Base-by-base conservation (phyloP, 1,140 invertebrate species). In the Cyclargus thomasi region DNA sequence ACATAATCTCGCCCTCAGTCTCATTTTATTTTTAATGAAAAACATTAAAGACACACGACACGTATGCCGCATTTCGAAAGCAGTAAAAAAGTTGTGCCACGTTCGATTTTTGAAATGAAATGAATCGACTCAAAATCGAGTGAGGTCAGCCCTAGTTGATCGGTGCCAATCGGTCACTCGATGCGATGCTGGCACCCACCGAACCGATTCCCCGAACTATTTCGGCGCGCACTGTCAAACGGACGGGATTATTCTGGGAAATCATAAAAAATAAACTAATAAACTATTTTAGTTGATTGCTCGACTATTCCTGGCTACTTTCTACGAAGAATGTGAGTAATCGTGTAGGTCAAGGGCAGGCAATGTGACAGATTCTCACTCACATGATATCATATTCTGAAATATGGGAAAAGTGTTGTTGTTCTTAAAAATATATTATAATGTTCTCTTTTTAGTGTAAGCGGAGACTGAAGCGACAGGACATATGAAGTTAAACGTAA, bases 161-260 rank as follows among this genome's bases (percentile, higher is more conserved):
- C 53, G 23, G 63, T 65, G 67, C 76, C 76, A 78, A 75, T 76
- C 67, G 74, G 36, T 74, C 76, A 75, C 73, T 57, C 59, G 62
- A 57, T n/a, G 29, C 29, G 8, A 8, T 63, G 59, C 70, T 74
- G 74, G 70, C 69, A 75, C 22, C 55, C 53, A 64, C 22, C 63
- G 53, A n/a, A 11, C 39, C 14, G 53, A 68, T 69, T 65, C 36
- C 23, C 64, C 39, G 64, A 65, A 65, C 64, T 65, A 65, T 65
- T 65, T 65, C 64, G 47, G 20, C 39, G 39, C 11, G 53, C 53
- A 22, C 47, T 23, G 35, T 53, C 36, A 65, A 65, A 53, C 64
- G 21, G 53, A 53, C 23, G 18, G 16, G 64, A 22, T 8, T 53
- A 65, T 65, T 65, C 64, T 65, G 22, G 53, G 64, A 65, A 65